These are phyloP conservation scores for Cydia splendana DNA, from an alignment of 1,140 invertebrate species.

Conservation along the genomic window DNA sequence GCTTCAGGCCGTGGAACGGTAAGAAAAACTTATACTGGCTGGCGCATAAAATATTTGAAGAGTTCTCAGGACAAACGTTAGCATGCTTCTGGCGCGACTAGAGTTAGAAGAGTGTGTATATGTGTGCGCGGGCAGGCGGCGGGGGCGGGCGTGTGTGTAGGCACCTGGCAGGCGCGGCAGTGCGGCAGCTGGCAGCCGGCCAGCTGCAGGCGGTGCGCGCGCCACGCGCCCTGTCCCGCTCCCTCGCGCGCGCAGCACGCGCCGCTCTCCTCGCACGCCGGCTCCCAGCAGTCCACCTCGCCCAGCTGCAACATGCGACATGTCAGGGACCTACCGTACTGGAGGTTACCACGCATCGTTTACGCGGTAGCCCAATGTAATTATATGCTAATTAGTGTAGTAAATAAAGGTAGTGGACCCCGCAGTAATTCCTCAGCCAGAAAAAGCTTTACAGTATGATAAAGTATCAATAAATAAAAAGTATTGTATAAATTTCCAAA, in stretches of 20 bases:
- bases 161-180: constrained; percentile 67
- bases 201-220: constrained; percentile 82
- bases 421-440: too few relatives aligned
- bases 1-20: too few relatives aligned
- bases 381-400: too few relatives aligned
- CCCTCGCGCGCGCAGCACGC: constrained; percentile 83
- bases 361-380: too few relatives aligned
- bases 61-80: not conserved
- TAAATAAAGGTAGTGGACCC: too few relatives aligned
- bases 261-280: constrained; percentile 89
- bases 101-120: not conserved
- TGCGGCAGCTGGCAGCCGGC: constrained; percentile 68
- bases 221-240: constrained; percentile 84
- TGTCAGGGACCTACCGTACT: too few relatives aligned
- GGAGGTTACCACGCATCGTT: too few relatives aligned
- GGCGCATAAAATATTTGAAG: too few relatives aligned
- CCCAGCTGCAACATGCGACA: constrained; percentile 83
- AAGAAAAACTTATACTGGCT: too few relatives aligned
- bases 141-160: constrained; percentile 34
- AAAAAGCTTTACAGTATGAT: too few relatives aligned
- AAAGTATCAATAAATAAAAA: too few relatives aligned
- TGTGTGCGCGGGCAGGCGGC: not conserved
- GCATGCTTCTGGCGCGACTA: not conserved
- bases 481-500: too few relatives aligned
- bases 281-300: constrained; percentile 93